Base-by-base conservation (phyloP, 2,888 invertebrate genomes). In the Chrysolina americana region DNA sequence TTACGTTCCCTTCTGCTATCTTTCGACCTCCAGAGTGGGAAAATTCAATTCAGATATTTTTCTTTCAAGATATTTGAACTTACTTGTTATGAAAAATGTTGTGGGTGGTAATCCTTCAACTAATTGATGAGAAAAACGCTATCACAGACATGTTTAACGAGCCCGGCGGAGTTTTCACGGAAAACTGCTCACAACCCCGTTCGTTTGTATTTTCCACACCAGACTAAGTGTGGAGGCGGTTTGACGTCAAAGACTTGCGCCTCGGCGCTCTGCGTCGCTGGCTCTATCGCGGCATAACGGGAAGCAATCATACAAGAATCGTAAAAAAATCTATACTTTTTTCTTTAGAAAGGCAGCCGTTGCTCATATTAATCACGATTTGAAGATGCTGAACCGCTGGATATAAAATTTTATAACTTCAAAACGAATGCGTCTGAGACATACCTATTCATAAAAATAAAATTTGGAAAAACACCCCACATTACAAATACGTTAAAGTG, bases 151-250 rank as follows among this genome's bases (percentile, higher is more conserved):
- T 85, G 81, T 81, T 83, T 80, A 82, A 78, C 79, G 80, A 70
- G 64, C 76, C 76, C 78, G 73, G 65, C 78, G 76, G 77, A 75
- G 48, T 76, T 79, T 79, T 79, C 73, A 71, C 77, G 77, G 79
- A 81, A 80, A 81, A 79, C 82, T 81, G 81, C 78, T 79, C 80
- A 78, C 82, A 82, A 80, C 82, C 83, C 81, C 81, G 80, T 78
- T 82, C 80, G 83, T 79, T 80, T 80, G 84, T 84, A 85, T 85
- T 83, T 83, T 82, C 83, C 78, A 81, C 79, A 80, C 83, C 84
- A 84, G 84, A 86, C 86, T 86, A 84, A 85, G 83, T 84, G 86
- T 86, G 86, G 87, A 86, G 86, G 86, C 85, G 85, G 83, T 82
- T 86, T 87, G 87, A 86, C 87, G 87, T 87, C 86, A 86, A 79